Base-by-base conservation (phyloP, 2,797 vertebrate genomes). In the Halcyon badia region DNA sequence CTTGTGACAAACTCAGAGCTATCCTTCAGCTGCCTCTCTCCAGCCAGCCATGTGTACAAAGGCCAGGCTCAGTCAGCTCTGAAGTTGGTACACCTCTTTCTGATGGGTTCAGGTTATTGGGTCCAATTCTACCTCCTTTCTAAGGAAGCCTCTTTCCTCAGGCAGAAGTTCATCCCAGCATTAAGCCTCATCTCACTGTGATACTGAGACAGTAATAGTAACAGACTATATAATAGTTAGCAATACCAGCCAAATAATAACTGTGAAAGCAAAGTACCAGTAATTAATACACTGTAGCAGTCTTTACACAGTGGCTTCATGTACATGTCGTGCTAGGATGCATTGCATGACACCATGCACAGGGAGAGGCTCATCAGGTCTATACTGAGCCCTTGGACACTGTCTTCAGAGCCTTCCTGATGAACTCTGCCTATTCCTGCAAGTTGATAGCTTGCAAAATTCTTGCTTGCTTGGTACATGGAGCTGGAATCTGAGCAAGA, bases 401-500 rank as follows among this genome's bases (percentile, higher is more conserved):
- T 30, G 42, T 14, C 24, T 20, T 66, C 1, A 3, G 79, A 78
- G 42, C 31, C 48, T 75, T 91, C 44, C 28, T 0, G 0, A n/a
- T 54, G 62, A 92, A 8, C 65, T 79, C 73, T 84, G 49, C 57
- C 58, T 89, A 4, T 41, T 65, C 49, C 73, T 91, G 62, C 73
- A 90, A 80, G 86, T 51, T 66, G 31, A 51, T 33, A 60, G 70
- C 42, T 96, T 6, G 3, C 37, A 81, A 65, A 94, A 83, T 68
- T 92, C 84, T 41, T 93, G 10, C 88, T 95, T 86, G 13, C 31
- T 89, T 79, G 46, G 31, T 94, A 60, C 21, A 5, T 12, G 30
- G 79, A 83, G 37, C 75, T 65, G 79, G 95, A 96, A 94, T 81
- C 49, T 80, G 84, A 94, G 76, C 72, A 88, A 92, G 37, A 61